phyloP scores from a whole-genome alignment of 2,797 vertebrate species.

The Salmo trutta region DNA sequence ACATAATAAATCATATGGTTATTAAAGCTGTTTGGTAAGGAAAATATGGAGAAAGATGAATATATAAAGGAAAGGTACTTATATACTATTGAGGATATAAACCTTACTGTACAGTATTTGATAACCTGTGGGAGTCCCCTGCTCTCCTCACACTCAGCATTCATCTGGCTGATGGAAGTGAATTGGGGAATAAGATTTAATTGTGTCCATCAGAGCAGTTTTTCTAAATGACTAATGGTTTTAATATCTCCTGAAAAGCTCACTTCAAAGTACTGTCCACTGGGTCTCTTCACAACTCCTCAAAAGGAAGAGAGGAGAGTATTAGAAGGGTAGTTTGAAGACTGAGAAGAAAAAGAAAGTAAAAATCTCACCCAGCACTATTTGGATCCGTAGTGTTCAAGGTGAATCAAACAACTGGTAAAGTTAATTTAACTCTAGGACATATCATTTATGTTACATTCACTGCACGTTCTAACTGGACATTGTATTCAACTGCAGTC shows the following conservation, averaged over 20 bases:
- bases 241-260: constrained; percentile 16
- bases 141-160: not conserved
- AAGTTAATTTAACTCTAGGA: not conserved
- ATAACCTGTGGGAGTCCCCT: not conserved
- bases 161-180: constrained; percentile 6
- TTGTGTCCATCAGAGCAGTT: constrained; percentile 9
- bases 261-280: not conserved
- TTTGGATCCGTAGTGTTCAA: not conserved
- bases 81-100: not conserved
- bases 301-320: not conserved
- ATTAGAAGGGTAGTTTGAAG: not conserved
- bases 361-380: not conserved
- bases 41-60: not conserved
- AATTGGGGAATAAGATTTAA: constrained; percentile 13
- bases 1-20: not conserved
- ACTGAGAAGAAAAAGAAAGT: not conserved
- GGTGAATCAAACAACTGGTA: not conserved
- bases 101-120: not conserved
- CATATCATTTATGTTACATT: not conserved
- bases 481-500: not conserved
- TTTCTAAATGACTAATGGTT: constrained; percentile 16
- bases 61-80: not conserved
- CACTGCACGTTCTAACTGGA: not conserved
- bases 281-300: constrained; percentile 5
- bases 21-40: not conserved